A percentile compares a stretch with the other conserved stretches of the same genome.
phyloP scores from a whole-genome alignment of 2,888 invertebrate genomes.

The Anthrax anthrax region DNA sequence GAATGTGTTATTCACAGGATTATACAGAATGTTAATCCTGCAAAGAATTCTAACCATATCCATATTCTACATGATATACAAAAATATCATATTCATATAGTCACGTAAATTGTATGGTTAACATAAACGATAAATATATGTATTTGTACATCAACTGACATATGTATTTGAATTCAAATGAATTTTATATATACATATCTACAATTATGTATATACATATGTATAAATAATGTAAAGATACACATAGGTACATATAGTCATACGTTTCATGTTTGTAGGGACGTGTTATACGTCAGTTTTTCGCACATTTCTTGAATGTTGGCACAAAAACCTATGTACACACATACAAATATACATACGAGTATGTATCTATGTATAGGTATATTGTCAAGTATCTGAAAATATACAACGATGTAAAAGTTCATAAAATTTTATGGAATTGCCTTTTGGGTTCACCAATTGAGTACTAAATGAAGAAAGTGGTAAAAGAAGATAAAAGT shows the following conservation, averaged over 20 bases:
- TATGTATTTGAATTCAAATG: neutral
- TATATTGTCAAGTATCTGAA: too few relatives aligned
- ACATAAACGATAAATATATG: neutral
- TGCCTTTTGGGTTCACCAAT: constrained; percentile 1
- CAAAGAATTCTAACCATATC: neutral
- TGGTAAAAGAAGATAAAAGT: neutral
- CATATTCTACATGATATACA: too few relatives aligned
- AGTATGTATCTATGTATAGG: too few relatives aligned
- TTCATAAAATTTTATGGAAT: constrained; percentile 7
- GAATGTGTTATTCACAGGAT: too few relatives aligned
- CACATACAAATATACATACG: too few relatives aligned
- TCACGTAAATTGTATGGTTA: too few relatives aligned
- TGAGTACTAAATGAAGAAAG: neutral
- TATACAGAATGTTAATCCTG: neutral
- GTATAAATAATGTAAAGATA: too few relatives aligned
- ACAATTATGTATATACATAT: neutral
- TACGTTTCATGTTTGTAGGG: too few relatives aligned
- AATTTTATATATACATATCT: neutral
- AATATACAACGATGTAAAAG: neutral
- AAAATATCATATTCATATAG: too few relatives aligned
- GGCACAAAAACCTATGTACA: too few relatives aligned
- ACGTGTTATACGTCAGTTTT: neutral
- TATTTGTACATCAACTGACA: neutral
- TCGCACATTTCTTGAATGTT: neutral
- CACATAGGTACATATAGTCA: too few relatives aligned